Evolutionary conservation across 2,888 invertebrate genomes (phyloP).

Genomic region (Platycheirus albimanus): DNA sequence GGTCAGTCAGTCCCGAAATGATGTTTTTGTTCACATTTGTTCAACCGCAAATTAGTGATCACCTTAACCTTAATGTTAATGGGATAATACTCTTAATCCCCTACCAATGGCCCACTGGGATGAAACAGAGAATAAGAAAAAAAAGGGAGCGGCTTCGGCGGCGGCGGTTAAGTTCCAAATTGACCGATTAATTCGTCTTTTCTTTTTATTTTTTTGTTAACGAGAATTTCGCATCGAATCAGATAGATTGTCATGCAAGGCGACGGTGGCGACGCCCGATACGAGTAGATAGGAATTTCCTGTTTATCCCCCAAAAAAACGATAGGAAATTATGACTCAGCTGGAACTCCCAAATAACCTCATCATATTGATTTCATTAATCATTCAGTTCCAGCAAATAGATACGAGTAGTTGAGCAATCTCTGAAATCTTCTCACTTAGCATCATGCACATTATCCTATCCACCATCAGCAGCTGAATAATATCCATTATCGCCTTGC

Average conservation of each 20-base stretch:
- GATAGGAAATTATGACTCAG: slow-evolving; percentile 36
- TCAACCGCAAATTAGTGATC: slow-evolving; percentile 59
- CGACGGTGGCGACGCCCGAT: background rate
- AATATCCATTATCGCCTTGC: slow-evolving; percentile 45
- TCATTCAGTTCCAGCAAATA: too few species aligned
- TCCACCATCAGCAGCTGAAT: slow-evolving; percentile 1
- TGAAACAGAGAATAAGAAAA: too few species aligned
- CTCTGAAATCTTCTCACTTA: slow-evolving; percentile 4
- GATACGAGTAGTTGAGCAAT: slow-evolving; percentile 25
- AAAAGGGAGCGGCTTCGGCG: too few species aligned
- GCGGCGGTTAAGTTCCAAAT: slow-evolving; percentile 21
- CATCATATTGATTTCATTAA: slow-evolving; percentile 38
- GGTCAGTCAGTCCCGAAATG: slow-evolving; percentile 1
- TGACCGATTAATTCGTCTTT: slow-evolving; percentile 59
- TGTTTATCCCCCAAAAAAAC: slow-evolving; percentile 20
- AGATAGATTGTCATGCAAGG: slow-evolving; percentile 20
- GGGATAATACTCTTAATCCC: slow-evolving; percentile 60
- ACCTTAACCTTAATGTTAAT: slow-evolving; percentile 66
- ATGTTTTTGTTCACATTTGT: slow-evolving; percentile 43
- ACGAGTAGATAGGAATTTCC: slow-evolving; percentile 33
- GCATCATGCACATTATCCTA: slow-evolving; percentile 20
- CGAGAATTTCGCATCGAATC: slow-evolving; percentile 44
- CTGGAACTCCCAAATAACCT: slow-evolving; percentile 2
- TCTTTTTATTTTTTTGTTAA: slow-evolving; percentile 2
- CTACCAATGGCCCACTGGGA: slow-evolving; percentile 1